A percentile compares a stretch with the other conserved stretches of the same genome.
phyloP scores from a whole-genome alignment of 1,140 invertebrate genomes.

The Heterodera carotae region DNA sequence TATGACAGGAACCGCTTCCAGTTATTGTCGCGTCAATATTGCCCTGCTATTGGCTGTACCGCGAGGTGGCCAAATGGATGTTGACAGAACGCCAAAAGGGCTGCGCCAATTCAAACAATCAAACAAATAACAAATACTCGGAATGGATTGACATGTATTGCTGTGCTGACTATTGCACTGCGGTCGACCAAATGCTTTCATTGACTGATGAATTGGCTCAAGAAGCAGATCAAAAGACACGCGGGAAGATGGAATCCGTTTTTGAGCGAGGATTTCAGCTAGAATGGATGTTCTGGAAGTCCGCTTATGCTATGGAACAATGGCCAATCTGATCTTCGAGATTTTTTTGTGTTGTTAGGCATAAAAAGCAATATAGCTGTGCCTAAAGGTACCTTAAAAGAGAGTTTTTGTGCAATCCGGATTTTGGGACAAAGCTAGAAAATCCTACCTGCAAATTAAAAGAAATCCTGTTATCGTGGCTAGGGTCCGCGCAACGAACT shows the following conservation, averaged over 20 bases:
- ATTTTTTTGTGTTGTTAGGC: too few relatives aligned
- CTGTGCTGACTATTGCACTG: background rate
- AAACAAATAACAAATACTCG: background rate
- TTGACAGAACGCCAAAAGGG: background rate
- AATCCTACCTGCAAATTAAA: too few relatives aligned
- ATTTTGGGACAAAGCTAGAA: too few relatives aligned
- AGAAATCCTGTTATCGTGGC: too few relatives aligned
- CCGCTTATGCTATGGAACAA: background rate
- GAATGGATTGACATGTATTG: constrained; percentile 18
- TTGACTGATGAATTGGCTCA: background rate
- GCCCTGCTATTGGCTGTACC: constrained; percentile 16
- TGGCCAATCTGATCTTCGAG: background rate
- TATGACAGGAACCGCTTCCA: background rate
- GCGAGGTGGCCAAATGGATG: constrained; percentile 3
- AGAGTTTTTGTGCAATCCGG: too few relatives aligned
- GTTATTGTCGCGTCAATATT: constrained; percentile 1
- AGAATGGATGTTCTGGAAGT: constrained; percentile 18
- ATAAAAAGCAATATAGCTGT: too few relatives aligned
- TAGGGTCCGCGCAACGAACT: too few relatives aligned
- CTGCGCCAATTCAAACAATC: background rate
- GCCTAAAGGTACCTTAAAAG: too few relatives aligned
- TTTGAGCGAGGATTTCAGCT: background rate
- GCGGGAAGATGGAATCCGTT: background rate
- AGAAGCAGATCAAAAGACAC: background rate
- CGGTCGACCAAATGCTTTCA: background rate